phyloP scores from a whole-genome alignment of 2,797 vertebrate genomes.

The Pangasius krempfi region DNA sequence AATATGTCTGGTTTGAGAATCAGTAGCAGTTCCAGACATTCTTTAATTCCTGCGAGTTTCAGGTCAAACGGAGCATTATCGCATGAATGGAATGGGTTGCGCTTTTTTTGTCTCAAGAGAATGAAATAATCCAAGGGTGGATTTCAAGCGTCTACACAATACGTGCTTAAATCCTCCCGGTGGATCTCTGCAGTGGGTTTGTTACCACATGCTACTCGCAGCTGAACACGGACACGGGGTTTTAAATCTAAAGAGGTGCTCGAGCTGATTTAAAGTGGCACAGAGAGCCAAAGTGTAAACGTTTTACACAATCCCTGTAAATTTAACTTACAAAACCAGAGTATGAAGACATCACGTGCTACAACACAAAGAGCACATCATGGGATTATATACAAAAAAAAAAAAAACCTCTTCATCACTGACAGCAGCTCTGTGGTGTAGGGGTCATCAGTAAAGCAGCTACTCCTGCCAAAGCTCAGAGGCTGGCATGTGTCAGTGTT shows the following conservation, averaged over 20 bases:
- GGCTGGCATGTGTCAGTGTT: slow-evolving; percentile 56
- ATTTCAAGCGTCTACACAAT: slow-evolving; percentile 8
- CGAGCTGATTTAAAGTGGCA: background rate
- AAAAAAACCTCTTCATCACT: background rate
- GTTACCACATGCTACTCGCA: background rate
- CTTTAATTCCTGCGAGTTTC: slow-evolving; percentile 52
- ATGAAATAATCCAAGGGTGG: background rate
- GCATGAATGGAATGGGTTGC: background rate
- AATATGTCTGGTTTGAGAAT: slow-evolving; percentile 67
- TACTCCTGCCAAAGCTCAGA: slow-evolving; percentile 48
- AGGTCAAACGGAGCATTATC: slow-evolving; percentile 46
- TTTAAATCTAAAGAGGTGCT: background rate
- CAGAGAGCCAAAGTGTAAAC: background rate
- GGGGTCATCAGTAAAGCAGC: slow-evolving; percentile 34
- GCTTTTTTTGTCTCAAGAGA: background rate
- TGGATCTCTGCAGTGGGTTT: slow-evolving; percentile 5
- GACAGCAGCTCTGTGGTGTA: slow-evolving; percentile 18
- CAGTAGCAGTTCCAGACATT: slow-evolving; percentile 58
- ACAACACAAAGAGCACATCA: background rate
- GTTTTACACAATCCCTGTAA: background rate
- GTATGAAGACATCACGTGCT: background rate
- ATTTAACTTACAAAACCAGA: background rate
- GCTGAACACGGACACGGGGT: background rate
- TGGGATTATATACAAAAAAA: background rate
- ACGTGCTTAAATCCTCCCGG: slow-evolving; percentile 2